phyloP scores from a whole-genome alignment of 2,888 invertebrate species.

The Ypsolopha scabrella region DNA sequence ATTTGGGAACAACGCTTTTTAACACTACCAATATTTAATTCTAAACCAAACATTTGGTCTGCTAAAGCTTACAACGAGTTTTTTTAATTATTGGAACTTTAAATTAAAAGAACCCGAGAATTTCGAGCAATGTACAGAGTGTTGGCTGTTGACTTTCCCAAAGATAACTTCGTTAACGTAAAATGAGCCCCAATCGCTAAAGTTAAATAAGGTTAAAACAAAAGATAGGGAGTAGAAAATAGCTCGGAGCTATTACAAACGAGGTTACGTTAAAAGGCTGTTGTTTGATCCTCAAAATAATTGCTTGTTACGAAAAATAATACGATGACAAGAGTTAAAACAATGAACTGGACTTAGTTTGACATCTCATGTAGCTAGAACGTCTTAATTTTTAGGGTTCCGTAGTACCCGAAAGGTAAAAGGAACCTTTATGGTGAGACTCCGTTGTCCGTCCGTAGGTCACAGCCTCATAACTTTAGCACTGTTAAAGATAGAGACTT shows the following conservation, averaged over 20 bases:
- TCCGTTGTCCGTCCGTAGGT: too few relatives aligned
- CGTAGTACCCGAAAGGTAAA: too few relatives aligned
- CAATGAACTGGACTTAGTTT: not conserved
- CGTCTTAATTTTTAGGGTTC: not conserved
- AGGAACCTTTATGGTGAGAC: too few relatives aligned
- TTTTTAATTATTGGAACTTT: too few relatives aligned
- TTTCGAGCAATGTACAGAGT: not conserved
- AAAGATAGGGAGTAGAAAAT: slow-evolving; percentile 36
- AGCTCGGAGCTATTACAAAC: slow-evolving; percentile 15
- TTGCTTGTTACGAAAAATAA: not conserved
- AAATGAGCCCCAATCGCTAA: slow-evolving; percentile 54
- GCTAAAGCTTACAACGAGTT: too few relatives aligned
- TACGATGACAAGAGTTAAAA: not conserved
- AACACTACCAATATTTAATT: too few relatives aligned
- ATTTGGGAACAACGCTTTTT: too few relatives aligned
- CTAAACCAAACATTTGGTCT: too few relatives aligned
- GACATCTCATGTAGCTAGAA: not conserved
- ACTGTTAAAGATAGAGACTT: too few relatives aligned
- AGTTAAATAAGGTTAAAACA: slow-evolving; percentile 60
- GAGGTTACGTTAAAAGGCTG: slow-evolving; percentile 3
- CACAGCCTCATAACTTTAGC: too few relatives aligned
- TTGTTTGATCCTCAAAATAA: slow-evolving; percentile 1
- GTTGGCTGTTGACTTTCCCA: slow-evolving; percentile 8
- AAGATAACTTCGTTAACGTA: slow-evolving; percentile 48
- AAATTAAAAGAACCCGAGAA: not conserved